Percentiles rank a stretch among this genome's conserved stretches.
Evolutionary conservation across 2,113 vertebrate genomes (phyloP).

Genomic region (Bostrychus sinensis): DNA sequence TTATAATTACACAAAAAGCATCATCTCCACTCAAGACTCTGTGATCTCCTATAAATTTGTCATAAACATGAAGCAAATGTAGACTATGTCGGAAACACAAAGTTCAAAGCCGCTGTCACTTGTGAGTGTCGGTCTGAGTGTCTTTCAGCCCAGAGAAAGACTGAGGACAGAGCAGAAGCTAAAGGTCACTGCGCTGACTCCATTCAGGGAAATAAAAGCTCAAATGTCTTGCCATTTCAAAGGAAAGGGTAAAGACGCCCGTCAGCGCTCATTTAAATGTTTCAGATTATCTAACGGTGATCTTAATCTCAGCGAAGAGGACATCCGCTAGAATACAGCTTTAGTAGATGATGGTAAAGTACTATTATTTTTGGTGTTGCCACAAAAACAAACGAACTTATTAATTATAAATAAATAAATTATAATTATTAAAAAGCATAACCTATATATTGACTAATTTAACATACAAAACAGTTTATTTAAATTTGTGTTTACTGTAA

Average conservation of each 20-base stretch:
- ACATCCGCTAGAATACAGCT: not conserved
- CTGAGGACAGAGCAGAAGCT: slow-evolving; percentile 30
- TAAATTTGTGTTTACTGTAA: no score
- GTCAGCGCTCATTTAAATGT: slow-evolving; percentile 63
- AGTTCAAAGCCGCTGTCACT: slow-evolving; percentile 2
- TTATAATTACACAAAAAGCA: no score
- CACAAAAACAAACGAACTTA: no score
- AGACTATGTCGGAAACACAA: not conserved
- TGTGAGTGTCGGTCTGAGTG: not conserved
- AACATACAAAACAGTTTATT: no score
- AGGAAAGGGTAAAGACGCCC: slow-evolving; percentile 71
- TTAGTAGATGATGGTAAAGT: no score
- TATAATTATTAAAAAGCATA: no score
- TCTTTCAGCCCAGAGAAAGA: not conserved
- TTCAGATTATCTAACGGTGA: slow-evolving; percentile 43
- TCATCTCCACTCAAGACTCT: no score
- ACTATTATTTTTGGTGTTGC: no score
- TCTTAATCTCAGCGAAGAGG: slow-evolving; percentile 6
- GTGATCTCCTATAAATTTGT: not conserved
- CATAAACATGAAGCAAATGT: not conserved
- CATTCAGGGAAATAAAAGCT: slow-evolving; percentile 67
- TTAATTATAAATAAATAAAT: no score
- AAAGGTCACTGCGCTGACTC: slow-evolving; percentile 73
- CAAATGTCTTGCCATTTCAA: slow-evolving; percentile 76
- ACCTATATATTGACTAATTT: no score